Conservation (phyloP, 2,888 invertebrate species). For the Agapostemon virescens region DNA sequence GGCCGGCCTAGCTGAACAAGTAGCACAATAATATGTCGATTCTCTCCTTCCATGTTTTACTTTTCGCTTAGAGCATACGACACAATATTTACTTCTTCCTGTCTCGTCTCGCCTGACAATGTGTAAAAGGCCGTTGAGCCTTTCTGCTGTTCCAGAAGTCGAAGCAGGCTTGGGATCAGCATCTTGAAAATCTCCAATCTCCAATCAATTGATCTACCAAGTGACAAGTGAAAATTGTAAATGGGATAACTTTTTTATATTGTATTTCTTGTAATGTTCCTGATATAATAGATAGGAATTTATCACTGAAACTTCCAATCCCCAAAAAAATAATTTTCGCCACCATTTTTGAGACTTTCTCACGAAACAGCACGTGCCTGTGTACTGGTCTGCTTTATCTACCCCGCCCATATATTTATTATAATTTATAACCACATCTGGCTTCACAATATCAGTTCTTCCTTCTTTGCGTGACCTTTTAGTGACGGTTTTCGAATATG, state of each 20-base stretch:
- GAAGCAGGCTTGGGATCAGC: not conserved
- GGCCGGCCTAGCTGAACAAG: conserved; percentile 36
- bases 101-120: conserved; percentile 22
- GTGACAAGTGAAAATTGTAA: conserved; percentile 38
- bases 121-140: conserved; percentile 16
- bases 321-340: conserved; percentile 68
- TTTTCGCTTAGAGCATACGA: conserved; percentile 42
- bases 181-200: conserved; percentile 42
- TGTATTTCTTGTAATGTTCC: conserved; percentile 31
- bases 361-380: conserved; percentile 37
- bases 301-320: conserved; percentile 35
- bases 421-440: conserved; percentile 30
- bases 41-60: conserved; percentile 30
- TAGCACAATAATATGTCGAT: conserved; percentile 51
- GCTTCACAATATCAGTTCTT: conserved; percentile 21
- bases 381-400: conserved; percentile 33
- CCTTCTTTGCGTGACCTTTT: conserved; percentile 35
- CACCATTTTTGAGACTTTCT: conserved; percentile 64
- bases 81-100: conserved; percentile 14
- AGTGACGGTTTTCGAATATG: conserved; percentile 8
- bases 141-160: conserved; percentile 18
- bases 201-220: conserved; percentile 45
- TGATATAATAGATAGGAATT: conserved; percentile 44
- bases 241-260: conserved; percentile 32
- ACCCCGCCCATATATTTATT: conserved; percentile 8